Evolutionary conservation across 2,888 invertebrate genomes (phyloP).

Genomic region (Xestia ashworthii): DNA sequence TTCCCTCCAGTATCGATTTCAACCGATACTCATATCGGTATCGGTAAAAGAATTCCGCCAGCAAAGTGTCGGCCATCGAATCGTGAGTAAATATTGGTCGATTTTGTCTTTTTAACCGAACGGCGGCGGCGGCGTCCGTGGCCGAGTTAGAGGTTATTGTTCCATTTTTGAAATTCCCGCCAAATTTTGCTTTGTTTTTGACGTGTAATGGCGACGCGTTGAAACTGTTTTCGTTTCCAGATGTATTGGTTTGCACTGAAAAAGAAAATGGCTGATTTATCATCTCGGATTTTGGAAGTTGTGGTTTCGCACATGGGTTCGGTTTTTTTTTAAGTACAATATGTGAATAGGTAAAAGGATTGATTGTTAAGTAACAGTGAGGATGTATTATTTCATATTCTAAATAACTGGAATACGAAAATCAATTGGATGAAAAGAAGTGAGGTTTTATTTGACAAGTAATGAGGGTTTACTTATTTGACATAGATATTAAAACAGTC

Average conservation of each 20-base stretch:
- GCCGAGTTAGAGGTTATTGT: constrained; percentile 89
- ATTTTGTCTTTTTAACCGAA: constrained; percentile 82
- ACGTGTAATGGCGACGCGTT: constrained; percentile 71
- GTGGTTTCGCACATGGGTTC: neutral
- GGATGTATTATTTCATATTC: neutral
- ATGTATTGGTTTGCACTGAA: constrained; percentile 60
- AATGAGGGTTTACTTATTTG: neutral
- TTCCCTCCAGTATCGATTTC: constrained; percentile 46
- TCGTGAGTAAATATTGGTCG: constrained; percentile 80
- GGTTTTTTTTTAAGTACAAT: neutral
- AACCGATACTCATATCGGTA: constrained; percentile 70
- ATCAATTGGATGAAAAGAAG: neutral
- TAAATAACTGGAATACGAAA: neutral
- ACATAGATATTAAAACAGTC: neutral
- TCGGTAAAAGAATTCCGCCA: constrained; percentile 78
- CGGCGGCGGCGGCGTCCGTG: constrained; percentile 87
- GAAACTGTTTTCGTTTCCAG: constrained; percentile 62
- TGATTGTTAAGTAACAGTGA: neutral
- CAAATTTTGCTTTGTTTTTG: constrained; percentile 77
- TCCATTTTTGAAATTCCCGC: constrained; percentile 86
- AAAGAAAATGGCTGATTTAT: constrained; percentile 57
- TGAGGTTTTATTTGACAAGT: neutral
- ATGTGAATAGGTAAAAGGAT: neutral
- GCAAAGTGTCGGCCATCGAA: constrained; percentile 76
- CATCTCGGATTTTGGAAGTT: constrained; percentile 35